These are phyloP conservation scores for Brenthis daphne DNA, from an alignment of 2,888 invertebrate species.

Conservation along the genomic window DNA sequence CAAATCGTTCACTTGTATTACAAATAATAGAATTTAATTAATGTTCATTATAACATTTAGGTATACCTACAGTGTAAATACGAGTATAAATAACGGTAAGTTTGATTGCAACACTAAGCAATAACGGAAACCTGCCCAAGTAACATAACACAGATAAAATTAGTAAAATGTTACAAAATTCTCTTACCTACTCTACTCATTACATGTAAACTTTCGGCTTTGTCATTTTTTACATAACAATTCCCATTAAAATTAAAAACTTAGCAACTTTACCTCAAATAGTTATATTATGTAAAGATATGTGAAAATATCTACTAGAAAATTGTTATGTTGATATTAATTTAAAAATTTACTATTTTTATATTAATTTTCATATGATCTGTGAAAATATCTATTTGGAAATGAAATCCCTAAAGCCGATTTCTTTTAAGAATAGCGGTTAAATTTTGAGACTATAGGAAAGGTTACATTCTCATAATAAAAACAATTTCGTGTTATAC, in stretches of 20 bases:
- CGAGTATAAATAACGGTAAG: no score
- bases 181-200: neutral
- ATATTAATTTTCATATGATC: no score
- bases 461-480: neutral
- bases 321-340: no score
- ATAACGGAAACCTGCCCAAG: neutral
- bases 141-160: neutral
- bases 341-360: no score
- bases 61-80: no score
- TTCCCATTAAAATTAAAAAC: neutral
- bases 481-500: constrained; percentile 13
- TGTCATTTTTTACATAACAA: constrained; percentile 1
- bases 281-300: neutral
- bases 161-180: neutral
- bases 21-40: no score
- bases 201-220: constrained; percentile 8
- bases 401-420: no score
- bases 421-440: no score
- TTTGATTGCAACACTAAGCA: neutral
- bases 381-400: no score
- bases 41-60: no score
- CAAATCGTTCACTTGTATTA: no score
- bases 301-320: neutral
- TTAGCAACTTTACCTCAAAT: neutral
- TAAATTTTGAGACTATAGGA: no score